These are phyloP conservation scores for Phortica okadai DNA, from an alignment of 2,888 invertebrate genomes.

Conservation along the genomic window DNA sequence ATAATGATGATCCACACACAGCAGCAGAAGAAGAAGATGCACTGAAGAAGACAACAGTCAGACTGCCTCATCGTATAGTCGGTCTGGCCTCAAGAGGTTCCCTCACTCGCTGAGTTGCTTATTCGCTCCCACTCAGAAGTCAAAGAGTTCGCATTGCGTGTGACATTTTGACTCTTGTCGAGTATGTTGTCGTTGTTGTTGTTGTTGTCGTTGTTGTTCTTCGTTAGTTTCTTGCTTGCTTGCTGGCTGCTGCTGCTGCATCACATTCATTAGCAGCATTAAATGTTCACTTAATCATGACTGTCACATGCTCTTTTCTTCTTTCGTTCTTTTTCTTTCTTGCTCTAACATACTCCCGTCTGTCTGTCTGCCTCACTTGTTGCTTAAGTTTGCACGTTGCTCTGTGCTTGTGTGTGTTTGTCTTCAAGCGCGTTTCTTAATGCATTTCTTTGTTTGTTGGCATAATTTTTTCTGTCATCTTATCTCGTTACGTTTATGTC, in stretches of 20 bases:
- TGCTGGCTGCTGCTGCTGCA: constrained; percentile 51
- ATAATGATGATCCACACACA: constrained; percentile 41
- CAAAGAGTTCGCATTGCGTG: constrained; percentile 12
- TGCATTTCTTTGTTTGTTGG: constrained; percentile 10
- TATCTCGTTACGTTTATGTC: constrained; percentile 39
- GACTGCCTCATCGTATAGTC: background rate
- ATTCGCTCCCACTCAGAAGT: background rate
- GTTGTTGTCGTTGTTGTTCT: constrained; percentile 36
- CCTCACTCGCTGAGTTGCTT: too few relatives aligned
- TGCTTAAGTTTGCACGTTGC: background rate
- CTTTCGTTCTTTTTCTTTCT: background rate
- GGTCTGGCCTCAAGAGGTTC: background rate
- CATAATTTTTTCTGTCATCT: constrained; percentile 21
- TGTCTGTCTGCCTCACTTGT: background rate
- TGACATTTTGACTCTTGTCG: constrained; percentile 24
- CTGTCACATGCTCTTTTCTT: constrained; percentile 32
- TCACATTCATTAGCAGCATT: constrained; percentile 69
- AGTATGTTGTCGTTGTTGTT: constrained; percentile 15
- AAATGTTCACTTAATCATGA: constrained; percentile 68
- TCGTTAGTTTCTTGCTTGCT: constrained; percentile 54
- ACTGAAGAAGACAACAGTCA: too few relatives aligned
- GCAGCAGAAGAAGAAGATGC: background rate
- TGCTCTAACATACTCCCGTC: background rate
- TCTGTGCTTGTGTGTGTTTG: background rate
- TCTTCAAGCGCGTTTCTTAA: background rate